Evolutionary conservation across 1,140 invertebrate genomes (phyloP).

Genomic region (Zaprionus lachaisei): DNA sequence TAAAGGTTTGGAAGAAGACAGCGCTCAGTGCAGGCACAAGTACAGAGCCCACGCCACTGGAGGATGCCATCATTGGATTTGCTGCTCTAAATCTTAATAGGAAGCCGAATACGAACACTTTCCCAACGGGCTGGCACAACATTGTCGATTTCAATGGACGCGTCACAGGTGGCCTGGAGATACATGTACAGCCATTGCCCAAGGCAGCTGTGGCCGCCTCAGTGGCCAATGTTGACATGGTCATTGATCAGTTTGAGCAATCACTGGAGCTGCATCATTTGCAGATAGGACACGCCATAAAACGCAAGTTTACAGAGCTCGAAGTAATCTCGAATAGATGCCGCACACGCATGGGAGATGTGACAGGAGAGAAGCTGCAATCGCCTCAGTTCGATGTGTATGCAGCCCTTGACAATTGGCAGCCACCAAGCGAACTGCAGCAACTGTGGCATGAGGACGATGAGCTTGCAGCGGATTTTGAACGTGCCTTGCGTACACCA

Average conservation of each 20-base stretch:
- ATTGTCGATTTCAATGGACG: constrained; percentile 87
- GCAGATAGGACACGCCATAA: constrained; percentile 84
- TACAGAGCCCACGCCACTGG: constrained; percentile 84
- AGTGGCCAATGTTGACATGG: constrained; percentile 49
- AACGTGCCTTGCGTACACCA: constrained; percentile 64
- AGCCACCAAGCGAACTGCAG: constrained; percentile 71
- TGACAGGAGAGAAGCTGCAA: constrained; percentile 86
- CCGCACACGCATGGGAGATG: constrained; percentile 86
- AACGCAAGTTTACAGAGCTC: constrained; percentile 87
- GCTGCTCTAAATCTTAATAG: constrained; percentile 87
- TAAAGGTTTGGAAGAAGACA: constrained; percentile 87
- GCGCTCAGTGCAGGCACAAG: constrained; percentile 54
- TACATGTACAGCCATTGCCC: constrained; percentile 69
- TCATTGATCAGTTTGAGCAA: constrained; percentile 69
- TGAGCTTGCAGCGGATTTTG: constrained; percentile 86
- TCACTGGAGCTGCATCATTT: constrained; percentile 65
- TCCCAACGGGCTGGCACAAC: constrained; percentile 87
- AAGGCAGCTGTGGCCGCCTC: neutral
- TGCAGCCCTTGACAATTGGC: constrained; percentile 62
- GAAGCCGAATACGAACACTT: constrained; percentile 85
- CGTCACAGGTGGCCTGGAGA: constrained; percentile 87
- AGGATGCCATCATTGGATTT: constrained; percentile 87
- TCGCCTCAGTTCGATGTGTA: constrained; percentile 66
- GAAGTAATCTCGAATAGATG: constrained; percentile 88
- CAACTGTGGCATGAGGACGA: constrained; percentile 84